phyloP scores from a whole-genome alignment of 2,113 vertebrate genomes.

The Labrus mixtus region DNA sequence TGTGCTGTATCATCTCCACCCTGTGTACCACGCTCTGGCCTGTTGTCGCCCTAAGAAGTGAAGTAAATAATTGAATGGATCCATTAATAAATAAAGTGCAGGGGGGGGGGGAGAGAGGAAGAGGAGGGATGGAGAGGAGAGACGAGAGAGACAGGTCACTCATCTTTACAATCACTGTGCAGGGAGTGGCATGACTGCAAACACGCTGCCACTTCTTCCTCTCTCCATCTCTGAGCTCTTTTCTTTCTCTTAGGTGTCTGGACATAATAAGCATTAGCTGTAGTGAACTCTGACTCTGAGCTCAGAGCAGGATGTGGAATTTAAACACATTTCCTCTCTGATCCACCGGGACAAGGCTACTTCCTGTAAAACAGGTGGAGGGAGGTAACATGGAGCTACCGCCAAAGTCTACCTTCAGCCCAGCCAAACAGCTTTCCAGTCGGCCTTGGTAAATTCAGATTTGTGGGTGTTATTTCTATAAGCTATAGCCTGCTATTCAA shows the following conservation, averaged over 20 bases:
- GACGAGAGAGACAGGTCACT: constrained; percentile 66
- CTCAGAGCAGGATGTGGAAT: constrained; percentile 69
- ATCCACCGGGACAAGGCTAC: constrained; percentile 65
- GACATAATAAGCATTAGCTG: constrained; percentile 62
- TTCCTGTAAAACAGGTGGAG: constrained; percentile 77
- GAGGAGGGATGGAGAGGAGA: constrained; percentile 27
- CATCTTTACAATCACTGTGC: constrained; percentile 75
- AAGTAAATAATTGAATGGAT: constrained; percentile 83
- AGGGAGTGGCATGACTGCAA: constrained; percentile 58
- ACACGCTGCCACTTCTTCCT: constrained; percentile 21
- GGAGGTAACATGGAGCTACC: constrained; percentile 57
- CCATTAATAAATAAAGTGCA: constrained; percentile 84
- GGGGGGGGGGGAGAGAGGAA: constrained; percentile 7
- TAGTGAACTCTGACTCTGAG: constrained; percentile 55
- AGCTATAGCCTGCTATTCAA: constrained; percentile 44
- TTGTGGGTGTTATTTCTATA: constrained; percentile 44
- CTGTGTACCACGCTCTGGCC: constrained; percentile 57
- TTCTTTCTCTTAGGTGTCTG: constrained; percentile 65
- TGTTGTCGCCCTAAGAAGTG: constrained; percentile 72
- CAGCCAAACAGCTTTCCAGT: constrained; percentile 58
- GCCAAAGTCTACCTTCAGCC: constrained; percentile 33
- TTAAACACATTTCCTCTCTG: constrained; percentile 71
- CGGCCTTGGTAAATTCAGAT: constrained; percentile 44
- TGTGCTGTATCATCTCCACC: constrained; percentile 57
- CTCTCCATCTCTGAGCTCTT: constrained; percentile 12